Evolutionary conservation across 2,113 vertebrate genomes (phyloP).

Genomic region (Syngnathus floridae): DNA sequence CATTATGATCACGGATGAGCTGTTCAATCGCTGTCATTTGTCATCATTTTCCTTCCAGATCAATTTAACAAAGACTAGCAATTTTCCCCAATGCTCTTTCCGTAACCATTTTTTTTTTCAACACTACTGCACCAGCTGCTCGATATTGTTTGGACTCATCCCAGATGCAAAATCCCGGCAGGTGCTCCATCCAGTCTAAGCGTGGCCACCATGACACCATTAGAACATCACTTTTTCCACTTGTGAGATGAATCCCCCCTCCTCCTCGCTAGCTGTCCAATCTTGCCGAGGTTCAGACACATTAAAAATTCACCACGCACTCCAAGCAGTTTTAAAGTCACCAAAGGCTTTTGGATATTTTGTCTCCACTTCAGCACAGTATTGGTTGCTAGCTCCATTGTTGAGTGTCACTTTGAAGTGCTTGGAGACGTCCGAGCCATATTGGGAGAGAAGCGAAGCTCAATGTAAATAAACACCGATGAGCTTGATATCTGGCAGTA

Average conservation of each 20-base stretch:
- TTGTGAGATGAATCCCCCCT: not conserved
- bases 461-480: conserved; percentile 10
- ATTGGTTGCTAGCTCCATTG: not conserved
- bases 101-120: not conserved
- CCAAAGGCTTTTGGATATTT: not conserved
- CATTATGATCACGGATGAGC: not conserved
- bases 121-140: not conserved
- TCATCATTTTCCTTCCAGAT: not conserved
- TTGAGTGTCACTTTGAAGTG: not conserved
- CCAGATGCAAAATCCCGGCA: not conserved
- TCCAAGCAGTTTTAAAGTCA: not conserved
- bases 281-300: not conserved
- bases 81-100: not conserved
- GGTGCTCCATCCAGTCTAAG: not conserved
- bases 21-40: not conserved
- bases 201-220: not conserved
- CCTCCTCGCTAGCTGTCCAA: not conserved
- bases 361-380: not conserved
- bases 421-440: conserved; percentile 10
- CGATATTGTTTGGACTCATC: not conserved
- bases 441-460: conserved; percentile 10
- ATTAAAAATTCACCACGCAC: not conserved
- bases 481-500: not conserved
- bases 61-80: not conserved
- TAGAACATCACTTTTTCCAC: not conserved